Conservation (phyloP, 2,797 vertebrate species). For the Melanotaenia parkinsoni region DNA sequence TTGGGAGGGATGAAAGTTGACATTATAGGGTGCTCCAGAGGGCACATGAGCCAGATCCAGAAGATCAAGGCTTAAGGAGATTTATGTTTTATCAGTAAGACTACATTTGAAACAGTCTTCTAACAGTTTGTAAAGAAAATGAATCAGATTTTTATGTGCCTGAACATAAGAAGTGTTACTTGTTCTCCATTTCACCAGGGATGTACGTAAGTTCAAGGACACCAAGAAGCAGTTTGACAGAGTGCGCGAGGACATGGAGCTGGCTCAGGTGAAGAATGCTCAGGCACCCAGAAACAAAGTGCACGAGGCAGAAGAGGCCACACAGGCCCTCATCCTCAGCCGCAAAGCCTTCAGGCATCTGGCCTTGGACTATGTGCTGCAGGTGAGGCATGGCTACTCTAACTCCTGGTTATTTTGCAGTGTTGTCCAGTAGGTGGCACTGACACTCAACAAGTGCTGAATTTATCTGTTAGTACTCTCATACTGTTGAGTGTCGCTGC, state of each 20-base stretch:
- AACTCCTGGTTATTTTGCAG: conserved; percentile 1
- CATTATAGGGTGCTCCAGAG: neutral
- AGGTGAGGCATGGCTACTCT: conserved; percentile 76
- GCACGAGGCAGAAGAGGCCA: conserved; percentile 95
- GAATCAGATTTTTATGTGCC: neutral
- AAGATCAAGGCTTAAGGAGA: neutral
- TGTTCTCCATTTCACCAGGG: conserved; percentile 74
- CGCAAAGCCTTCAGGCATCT: conserved; percentile 96
- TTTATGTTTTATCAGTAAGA: neutral
- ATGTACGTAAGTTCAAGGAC: conserved; percentile 96
- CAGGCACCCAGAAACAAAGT: conserved; percentile 94
- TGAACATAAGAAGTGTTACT: neutral
- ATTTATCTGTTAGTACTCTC: neutral
- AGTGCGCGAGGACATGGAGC: conserved; percentile 95
- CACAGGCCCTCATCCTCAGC: conserved; percentile 88
- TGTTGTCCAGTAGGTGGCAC: conserved; percentile 49
- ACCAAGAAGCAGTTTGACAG: conserved; percentile 98
- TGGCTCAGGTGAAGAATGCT: conserved; percentile 95
- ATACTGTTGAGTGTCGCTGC: neutral
- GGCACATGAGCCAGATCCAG: neutral
- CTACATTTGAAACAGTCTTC: neutral
- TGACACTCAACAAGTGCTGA: conserved; percentile 28
- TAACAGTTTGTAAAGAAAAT: neutral
- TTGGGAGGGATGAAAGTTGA: neutral
- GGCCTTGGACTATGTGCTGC: conserved; percentile 94